A percentile compares a stretch with the other conserved stretches of the same genome.
phyloP scores from a whole-genome alignment of 92 coral and sea anemone genomes.

The Paramuricea clavata region DNA sequence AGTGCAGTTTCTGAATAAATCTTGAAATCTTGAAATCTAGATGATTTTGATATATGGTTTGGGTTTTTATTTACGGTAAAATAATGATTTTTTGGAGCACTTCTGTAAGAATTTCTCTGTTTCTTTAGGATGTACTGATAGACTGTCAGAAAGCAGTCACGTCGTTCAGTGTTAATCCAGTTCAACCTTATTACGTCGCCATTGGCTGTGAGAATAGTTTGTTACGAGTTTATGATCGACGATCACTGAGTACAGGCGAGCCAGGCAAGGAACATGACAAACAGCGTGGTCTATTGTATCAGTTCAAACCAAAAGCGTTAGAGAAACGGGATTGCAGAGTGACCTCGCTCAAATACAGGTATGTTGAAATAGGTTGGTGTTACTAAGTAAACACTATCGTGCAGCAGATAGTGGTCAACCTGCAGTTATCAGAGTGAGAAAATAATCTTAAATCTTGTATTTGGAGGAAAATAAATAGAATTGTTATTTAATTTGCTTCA shows the following conservation, averaged over 20 bases:
- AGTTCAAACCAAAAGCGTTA: slow-evolving; percentile 90
- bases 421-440: too few relatives aligned
- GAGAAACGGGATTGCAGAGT: slow-evolving; percentile 88
- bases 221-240: slow-evolving; percentile 90
- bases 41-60: too few relatives aligned
- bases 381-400: too few relatives aligned
- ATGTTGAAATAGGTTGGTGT: not conserved
- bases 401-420: too few relatives aligned
- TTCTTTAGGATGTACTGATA: slow-evolving; percentile 84
- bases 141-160: slow-evolving; percentile 95
- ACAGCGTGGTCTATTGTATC: slow-evolving; percentile 85
- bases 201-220: slow-evolving; percentile 96
- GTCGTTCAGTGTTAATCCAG: slow-evolving; percentile 88
- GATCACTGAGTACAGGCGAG: slow-evolving; percentile 79
- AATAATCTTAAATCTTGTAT: too few relatives aligned
- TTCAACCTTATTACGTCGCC: slow-evolving; percentile 88
- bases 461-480: too few relatives aligned
- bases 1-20: too few relatives aligned
- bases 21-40: too few relatives aligned
- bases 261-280: slow-evolving; percentile 69
- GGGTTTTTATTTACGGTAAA: not conserved
- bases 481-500: too few relatives aligned
- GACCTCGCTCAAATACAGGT: slow-evolving; percentile 90
- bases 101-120: too few relatives aligned
- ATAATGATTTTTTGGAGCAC: too few relatives aligned